phyloP scores from a whole-genome alignment of 2,113 vertebrate genomes.

The Phaethon lepturus region DNA sequence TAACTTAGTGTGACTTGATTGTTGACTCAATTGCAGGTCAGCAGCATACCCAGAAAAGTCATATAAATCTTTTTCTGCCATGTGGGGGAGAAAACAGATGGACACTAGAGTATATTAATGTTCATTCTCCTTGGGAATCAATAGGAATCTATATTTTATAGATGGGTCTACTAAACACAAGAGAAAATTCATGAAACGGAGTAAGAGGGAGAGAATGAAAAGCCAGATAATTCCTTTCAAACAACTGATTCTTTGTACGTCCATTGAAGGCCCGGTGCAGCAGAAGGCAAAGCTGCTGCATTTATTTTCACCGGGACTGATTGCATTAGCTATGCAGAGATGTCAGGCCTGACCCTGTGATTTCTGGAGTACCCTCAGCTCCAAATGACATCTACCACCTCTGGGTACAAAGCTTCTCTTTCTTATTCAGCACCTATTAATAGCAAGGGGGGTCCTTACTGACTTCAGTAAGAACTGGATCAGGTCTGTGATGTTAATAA shows the following conservation, averaged over 20 bases:
- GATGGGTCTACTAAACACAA: slow-evolving; percentile 37
- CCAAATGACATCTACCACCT: not conserved
- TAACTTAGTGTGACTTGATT: slow-evolving; percentile 46
- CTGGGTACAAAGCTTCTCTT: not conserved
- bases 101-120: slow-evolving; percentile 35
- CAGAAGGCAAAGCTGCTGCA: not conserved
- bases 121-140: slow-evolving; percentile 62
- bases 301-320: not conserved
- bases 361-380: not conserved
- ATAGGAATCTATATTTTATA: slow-evolving; percentile 69
- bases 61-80: not conserved
- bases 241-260: not conserved
- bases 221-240: slow-evolving; percentile 41
- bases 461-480: not conserved
- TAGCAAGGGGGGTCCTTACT: not conserved
- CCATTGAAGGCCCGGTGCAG: not conserved
- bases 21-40: slow-evolving; percentile 33
- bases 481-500: not conserved
- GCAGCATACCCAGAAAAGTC: not conserved
- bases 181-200: slow-evolving; percentile 51
- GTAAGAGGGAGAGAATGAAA: not conserved
- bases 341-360: not conserved
- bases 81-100: slow-evolving; percentile 27
- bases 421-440: not conserved
- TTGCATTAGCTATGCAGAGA: slow-evolving; percentile 8